A percentile compares a stretch with the other conserved stretches of the same genome.
phyloP scores from a whole-genome alignment of 2,888 invertebrate species.

The Chorisops tibialis region DNA sequence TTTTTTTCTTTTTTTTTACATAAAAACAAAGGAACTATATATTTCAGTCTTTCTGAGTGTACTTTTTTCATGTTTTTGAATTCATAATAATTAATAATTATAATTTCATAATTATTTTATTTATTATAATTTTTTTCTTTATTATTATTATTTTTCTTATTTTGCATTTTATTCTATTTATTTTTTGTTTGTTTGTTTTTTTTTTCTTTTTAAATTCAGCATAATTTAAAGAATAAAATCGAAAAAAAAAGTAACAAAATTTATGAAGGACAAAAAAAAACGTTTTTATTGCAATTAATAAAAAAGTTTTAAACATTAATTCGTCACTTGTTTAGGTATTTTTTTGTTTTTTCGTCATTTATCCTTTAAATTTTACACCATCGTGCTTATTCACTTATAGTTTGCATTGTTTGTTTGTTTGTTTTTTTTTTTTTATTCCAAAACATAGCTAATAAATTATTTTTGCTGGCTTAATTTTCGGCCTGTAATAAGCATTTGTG shows the following conservation, averaged over 20 bases:
- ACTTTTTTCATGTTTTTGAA: slow-evolving; percentile 34
- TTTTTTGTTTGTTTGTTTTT: slow-evolving; percentile 30
- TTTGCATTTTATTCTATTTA: not conserved
- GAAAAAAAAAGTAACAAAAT: not conserved
- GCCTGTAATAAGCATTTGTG: no score
- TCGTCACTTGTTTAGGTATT: not conserved
- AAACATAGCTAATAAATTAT: no score
- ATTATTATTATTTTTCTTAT: slow-evolving; percentile 9
- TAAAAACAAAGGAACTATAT: slow-evolving; percentile 55
- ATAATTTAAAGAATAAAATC: slow-evolving; percentile 1
- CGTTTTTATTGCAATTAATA: no score
- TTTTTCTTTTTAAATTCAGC: slow-evolving; percentile 17
- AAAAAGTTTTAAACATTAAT: not conserved
- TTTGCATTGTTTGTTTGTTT: no score
- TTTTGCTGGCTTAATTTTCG: no score
- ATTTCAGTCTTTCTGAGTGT: slow-evolving; percentile 53
- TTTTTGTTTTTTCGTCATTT: not conserved
- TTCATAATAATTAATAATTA: slow-evolving; percentile 18
- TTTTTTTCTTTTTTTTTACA: slow-evolving; percentile 44
- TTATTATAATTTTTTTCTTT: slow-evolving; percentile 7
- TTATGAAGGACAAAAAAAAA: no score
- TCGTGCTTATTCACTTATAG: not conserved
- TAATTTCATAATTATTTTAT: slow-evolving; percentile 26
- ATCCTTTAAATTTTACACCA: not conserved
- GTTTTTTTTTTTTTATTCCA: no score